Percentiles rank a stretch among this genome's conserved stretches.
These are phyloP conservation scores for Branchinecta sandiegonensis DNA, from an alignment of 2,888 invertebrate genomes.

Conservation along the genomic window DNA sequence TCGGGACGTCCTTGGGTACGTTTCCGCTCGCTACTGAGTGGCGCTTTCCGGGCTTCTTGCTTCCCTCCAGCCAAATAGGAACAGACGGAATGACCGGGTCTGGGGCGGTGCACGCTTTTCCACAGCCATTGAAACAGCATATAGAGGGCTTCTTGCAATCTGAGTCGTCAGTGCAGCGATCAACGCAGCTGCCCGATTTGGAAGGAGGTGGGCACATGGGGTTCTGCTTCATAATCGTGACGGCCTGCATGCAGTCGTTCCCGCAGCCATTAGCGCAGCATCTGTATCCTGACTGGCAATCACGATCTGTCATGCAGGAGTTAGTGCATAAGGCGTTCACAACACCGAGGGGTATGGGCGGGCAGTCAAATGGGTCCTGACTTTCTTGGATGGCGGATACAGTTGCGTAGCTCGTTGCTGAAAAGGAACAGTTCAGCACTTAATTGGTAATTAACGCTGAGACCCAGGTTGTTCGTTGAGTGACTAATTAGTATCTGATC, in stretches of 20 bases:
- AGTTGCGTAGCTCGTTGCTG: not conserved
- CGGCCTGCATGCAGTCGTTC: not conserved
- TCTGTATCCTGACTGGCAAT: not conserved
- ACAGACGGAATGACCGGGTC: too few relatives aligned
- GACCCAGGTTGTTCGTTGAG: too few relatives aligned
- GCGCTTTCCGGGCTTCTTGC: too few relatives aligned
- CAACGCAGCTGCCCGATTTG: not conserved
- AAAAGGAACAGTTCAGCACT: not conserved
- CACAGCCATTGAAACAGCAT: not conserved
- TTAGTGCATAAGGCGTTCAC: not conserved
- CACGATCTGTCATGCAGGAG: not conserved
- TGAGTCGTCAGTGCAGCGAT: not conserved
- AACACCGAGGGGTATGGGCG: conserved; percentile 6
- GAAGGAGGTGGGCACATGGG: not conserved
- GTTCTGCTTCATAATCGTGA: not conserved
- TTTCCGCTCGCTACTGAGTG: too few relatives aligned
- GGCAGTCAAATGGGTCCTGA: not conserved
- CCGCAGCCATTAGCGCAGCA: conserved; percentile 1
- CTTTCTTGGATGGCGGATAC: not conserved
- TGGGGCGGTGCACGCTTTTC: not conserved
- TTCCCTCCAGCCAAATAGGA: too few relatives aligned
- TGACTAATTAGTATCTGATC: too few relatives aligned
- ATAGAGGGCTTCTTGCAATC: not conserved
- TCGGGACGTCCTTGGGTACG: too few relatives aligned
- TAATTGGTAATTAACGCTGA: too few relatives aligned